These are phyloP conservation scores for Macrostomum lignano DNA, from an alignment of 1,140 invertebrate species.

Conservation along the genomic window DNA sequence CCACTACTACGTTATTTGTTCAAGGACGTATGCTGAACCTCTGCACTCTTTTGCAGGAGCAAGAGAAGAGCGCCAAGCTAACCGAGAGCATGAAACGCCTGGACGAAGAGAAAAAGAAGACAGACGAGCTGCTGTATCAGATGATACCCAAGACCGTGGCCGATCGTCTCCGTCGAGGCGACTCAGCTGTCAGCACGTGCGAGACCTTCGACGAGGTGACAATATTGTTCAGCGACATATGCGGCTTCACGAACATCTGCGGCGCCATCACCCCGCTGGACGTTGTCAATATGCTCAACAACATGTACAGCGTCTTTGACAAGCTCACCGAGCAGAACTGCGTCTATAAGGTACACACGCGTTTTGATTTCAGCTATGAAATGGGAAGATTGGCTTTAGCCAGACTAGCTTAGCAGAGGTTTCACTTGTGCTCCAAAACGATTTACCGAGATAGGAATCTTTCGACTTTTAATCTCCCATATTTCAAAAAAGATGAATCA, in stretches of 20 bases:
- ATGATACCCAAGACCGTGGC: conserved; percentile 34
- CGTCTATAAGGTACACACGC: conserved; percentile 56
- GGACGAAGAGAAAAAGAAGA: conserved; percentile 43
- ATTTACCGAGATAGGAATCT: not conserved
- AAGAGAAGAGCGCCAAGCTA: conserved; percentile 61
- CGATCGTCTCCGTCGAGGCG: conserved; percentile 44
- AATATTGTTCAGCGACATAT: conserved; percentile 26
- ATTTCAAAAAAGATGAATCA: no score
- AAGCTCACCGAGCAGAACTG: conserved; percentile 64
- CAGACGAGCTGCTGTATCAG: conserved; percentile 35
- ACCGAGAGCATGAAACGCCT: conserved; percentile 12
- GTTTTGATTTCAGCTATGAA: not conserved
- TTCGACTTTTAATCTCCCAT: not conserved
- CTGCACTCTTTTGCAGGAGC: conserved; percentile 39
- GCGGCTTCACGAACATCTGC: conserved; percentile 17
- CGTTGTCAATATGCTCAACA: conserved; percentile 19
- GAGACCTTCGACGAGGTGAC: conserved; percentile 29
- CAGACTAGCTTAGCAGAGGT: not conserved
- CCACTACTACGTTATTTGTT: no score
- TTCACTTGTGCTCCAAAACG: not conserved
- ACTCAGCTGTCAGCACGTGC: conserved; percentile 71
- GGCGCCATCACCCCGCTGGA: conserved; percentile 12
- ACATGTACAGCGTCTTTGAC: conserved; percentile 46
- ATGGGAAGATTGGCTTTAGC: not conserved
- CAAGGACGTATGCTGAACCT: no score